Conservation (phyloP, 2,888 invertebrate species). For the Drosophila incognita region DNA sequence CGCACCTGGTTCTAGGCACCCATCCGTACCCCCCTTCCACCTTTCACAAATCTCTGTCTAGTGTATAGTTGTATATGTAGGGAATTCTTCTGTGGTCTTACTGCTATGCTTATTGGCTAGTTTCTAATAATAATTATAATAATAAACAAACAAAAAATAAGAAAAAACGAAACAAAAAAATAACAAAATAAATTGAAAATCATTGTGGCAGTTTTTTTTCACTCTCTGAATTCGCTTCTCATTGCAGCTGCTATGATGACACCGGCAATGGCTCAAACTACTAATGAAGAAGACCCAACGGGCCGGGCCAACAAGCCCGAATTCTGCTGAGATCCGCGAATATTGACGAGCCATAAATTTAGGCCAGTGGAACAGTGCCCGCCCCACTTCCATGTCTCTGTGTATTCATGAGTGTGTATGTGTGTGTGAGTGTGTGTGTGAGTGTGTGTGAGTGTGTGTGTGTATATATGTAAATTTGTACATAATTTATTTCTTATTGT, state of each 20-base stretch:
- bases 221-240: conserved; percentile 53
- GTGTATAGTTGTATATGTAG: conserved; percentile 6
- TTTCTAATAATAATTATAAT: conserved; percentile 28
- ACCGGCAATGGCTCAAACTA: conserved; percentile 37
- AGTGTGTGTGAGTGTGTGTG: background rate
- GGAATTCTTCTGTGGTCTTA: conserved; percentile 16
- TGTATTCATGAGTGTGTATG: background rate
- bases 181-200: conserved; percentile 58
- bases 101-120: conserved; percentile 36
- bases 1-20: conserved; percentile 63
- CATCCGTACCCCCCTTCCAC: too few relatives aligned
- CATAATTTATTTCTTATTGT: conserved; percentile 39
- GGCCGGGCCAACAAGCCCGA: conserved; percentile 22
- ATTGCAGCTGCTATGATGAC: conserved; percentile 56
- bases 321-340: conserved; percentile 59
- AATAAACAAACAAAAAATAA: conserved; percentile 12
- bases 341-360: conserved; percentile 42
- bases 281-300: conserved; percentile 41
- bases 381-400: conserved; percentile 18
- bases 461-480: background rate
- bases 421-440: background rate
- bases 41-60: conserved; percentile 11
- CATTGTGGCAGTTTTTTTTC: conserved; percentile 38
- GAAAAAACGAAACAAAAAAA: conserved; percentile 19
- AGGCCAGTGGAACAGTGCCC: conserved; percentile 56